Evolutionary conservation across 1,140 invertebrate species (phyloP).

Genomic region (Tetranychus urticae): DNA sequence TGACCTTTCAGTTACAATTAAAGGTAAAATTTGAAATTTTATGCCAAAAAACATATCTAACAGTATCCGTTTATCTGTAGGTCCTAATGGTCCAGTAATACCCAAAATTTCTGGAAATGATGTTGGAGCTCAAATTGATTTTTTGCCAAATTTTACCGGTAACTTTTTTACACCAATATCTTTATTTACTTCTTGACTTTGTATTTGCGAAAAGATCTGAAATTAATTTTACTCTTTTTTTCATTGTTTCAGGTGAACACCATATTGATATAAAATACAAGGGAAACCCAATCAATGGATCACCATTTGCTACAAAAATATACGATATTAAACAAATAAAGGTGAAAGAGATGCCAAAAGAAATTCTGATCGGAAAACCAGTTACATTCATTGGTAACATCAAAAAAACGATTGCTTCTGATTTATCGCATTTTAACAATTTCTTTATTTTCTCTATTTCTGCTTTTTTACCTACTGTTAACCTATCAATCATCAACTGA

Average conservation of each 20-base stretch:
- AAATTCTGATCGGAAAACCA: constrained; percentile 61
- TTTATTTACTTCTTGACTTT: too few relatives aligned
- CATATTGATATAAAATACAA: constrained; percentile 51
- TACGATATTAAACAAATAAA: constrained; percentile 83
- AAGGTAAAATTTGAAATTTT: background rate
- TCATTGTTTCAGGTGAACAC: constrained; percentile 45
- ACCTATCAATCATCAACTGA: background rate
- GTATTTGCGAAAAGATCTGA: background rate
- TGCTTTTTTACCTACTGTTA: background rate
- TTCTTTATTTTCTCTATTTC: background rate
- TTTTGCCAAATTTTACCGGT: constrained; percentile 5
- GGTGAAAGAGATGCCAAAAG: constrained; percentile 68
- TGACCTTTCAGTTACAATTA: background rate
- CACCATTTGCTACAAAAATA: constrained; percentile 76
- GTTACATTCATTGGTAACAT: constrained; percentile 72
- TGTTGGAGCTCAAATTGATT: constrained; percentile 1
- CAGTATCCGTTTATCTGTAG: background rate
- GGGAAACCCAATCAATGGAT: constrained; percentile 49
- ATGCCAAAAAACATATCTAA: background rate
- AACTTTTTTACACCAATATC: background rate
- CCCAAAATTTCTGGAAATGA: constrained; percentile 4
- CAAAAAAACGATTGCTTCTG: background rate
- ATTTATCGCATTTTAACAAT: background rate
- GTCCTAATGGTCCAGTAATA: background rate
- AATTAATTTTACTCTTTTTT: background rate